A percentile compares a stretch with the other conserved stretches of the same genome.
Conservation (phyloP, 2,113 vertebrate species). For the Pterocles burchelli region DNA sequence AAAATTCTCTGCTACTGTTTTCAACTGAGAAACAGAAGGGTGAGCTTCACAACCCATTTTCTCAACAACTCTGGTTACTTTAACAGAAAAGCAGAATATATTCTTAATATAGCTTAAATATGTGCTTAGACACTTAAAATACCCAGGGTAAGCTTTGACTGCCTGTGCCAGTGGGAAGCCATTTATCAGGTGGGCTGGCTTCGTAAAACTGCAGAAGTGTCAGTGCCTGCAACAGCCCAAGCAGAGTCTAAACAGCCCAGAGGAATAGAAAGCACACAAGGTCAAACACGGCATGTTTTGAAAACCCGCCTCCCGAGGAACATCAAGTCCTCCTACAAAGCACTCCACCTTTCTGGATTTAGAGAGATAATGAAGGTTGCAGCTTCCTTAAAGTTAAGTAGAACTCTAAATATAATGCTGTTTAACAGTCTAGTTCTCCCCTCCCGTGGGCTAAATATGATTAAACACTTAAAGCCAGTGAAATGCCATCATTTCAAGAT, state of each 20-base stretch:
- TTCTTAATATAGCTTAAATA: background rate
- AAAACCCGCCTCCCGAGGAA: background rate
- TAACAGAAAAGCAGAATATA: background rate
- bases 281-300: background rate
- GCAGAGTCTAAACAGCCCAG: background rate
- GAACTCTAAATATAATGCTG: background rate
- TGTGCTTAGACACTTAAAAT: background rate
- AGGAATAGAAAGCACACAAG: background rate
- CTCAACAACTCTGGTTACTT: background rate
- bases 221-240: background rate
- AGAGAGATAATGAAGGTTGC: too few relatives aligned
- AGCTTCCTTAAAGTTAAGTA: too few relatives aligned
- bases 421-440: background rate
- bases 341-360: background rate
- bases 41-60: background rate
- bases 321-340: background rate
- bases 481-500: background rate
- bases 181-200: background rate
- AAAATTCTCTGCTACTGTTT: background rate
- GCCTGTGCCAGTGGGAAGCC: background rate
- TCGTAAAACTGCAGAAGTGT: background rate
- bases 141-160: background rate
- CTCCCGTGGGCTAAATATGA: background rate
- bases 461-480: background rate
- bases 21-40: background rate